Base-by-base conservation (phyloP, 1,140 invertebrate species). In the Pemphigus obesinymphae region DNA sequence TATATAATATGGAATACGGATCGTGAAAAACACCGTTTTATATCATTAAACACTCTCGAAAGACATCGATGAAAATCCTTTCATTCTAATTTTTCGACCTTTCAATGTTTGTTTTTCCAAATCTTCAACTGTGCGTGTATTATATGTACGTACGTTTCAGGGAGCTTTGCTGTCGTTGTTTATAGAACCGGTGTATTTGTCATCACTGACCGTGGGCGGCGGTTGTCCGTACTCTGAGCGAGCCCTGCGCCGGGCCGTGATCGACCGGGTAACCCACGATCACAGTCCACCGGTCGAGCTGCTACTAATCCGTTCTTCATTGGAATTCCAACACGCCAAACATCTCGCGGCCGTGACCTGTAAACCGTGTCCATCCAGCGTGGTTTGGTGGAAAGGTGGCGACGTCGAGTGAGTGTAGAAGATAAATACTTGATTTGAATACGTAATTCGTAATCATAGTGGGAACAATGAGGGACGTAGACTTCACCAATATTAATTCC, bases 111-210 rank as follows among this genome's bases (percentile, higher is more conserved):
- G n/a, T n/a, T n/a, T n/a, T n/a, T n/a, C n/a, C n/a, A n/a, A n/a
- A n/a, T n/a, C n/a, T n/a, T n/a, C n/a, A n/a, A n/a, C n/a, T n/a
- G n/a, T n/a, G n/a, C n/a, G n/a, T n/a, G n/a, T n/a, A n/a, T n/a
- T n/a, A 89, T 82, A 78, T 89, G 43, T 87, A 89, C 45, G 88
- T 92, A 1, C 83, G 20, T 70, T 29, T 61, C 58, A 80, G 76
- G 76, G 76, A 26, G 76, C 55, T 2, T 10, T 80, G 55, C 40
- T 80, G 37, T 80, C 76, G 26, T 29, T 80, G 23, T 7, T 63
- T 3, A 31, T 80, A 31, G 76, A 63, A 29, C 76, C 76, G 15
- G 37, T 80, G 11, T 80, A 80, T 6, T 11, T 80, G 26, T 80
- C 76, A 1, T 61, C 76, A 17, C 13, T 80, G 34, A 61, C 26